Base-by-base conservation (phyloP, 2,797 vertebrate genomes). In the Sandelia bainsii region DNA sequence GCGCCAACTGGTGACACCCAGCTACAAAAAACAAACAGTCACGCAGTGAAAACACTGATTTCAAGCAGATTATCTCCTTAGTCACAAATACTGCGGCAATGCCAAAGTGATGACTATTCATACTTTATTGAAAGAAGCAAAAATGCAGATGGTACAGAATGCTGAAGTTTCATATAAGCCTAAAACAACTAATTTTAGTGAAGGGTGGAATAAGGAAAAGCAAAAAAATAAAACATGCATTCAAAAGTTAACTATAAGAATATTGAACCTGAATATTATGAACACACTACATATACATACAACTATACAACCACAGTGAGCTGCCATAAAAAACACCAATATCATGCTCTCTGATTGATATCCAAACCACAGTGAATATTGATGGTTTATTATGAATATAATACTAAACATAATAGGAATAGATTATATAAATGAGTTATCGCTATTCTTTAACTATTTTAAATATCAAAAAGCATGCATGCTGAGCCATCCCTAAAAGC, bases 1-100 rank as follows among this genome's bases (percentile, higher is more conserved):
- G 46, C 59, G 70, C 32, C 40, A 32, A 64, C 44, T 37, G 29
- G 22, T 74, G 60, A 59, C 72, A 63, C 22, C 45, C 48, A 59
- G 39, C 29, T 62, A 40, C 42, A 69, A 56, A 62, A 44, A 20
- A 9, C 59, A 44, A 20, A 8, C 39, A 42, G 64, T 17, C 44
- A 34, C 2, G 13, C 69, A 51, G 16, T 29, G 32, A 32, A 61
- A 45, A 62, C 50, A 48, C 59, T 51, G 56, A 48, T 37, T 78
- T 69, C 51, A 66, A 17, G 50, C 5, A 23, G 20, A 72, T 59
- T 14, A 37, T 54, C 37, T 39, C 29, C 54, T 48, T 16, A 40
- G 63, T 39, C 61, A 50, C 5, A 6, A 65, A 62, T 4, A 27
- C 32, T 51, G 13, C 1, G 5, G 11, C 19, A 50, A 39, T 57